Evolutionary conservation across 1,140 invertebrate species (phyloP).

Genomic region (Aporrectodea caliginosa): DNA sequence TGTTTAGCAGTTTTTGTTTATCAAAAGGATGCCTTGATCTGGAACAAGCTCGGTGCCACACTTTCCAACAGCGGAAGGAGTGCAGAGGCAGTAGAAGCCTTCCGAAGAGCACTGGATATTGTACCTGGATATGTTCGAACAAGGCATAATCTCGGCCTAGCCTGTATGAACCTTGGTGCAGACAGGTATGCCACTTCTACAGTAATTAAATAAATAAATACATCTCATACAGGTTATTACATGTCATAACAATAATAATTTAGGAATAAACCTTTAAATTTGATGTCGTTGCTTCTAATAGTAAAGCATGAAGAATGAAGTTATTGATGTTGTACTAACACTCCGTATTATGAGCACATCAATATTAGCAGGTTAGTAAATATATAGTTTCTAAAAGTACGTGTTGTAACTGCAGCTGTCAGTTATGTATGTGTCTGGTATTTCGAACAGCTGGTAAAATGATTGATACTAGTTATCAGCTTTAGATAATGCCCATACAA

Average conservation of each 20-base stretch:
- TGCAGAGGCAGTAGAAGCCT: conserved; percentile 95
- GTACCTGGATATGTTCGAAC: conserved; percentile 94
- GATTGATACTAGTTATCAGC: no score
- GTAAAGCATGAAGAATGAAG: background rate
- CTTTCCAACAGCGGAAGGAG: conserved; percentile 90
- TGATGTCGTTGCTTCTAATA: background rate
- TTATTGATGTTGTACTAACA: background rate
- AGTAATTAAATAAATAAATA: background rate
- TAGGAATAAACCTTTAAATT: background rate
- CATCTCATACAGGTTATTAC: background rate
- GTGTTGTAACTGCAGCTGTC: background rate
- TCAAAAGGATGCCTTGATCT: conserved; percentile 83
- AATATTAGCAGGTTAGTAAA: background rate
- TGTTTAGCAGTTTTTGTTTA: no score
- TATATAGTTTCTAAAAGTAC: background rate
- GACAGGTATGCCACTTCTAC: conserved; percentile 64
- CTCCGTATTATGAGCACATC: background rate
- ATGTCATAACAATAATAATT: background rate
- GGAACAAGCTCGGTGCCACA: conserved; percentile 96
- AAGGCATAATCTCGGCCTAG: conserved; percentile 95
- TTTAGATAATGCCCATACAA: conserved; percentile 39
- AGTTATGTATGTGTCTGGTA: no score
- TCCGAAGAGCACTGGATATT: conserved; percentile 82
- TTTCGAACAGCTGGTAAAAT: no score
- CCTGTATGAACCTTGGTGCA: conserved; percentile 91